Percentiles rank a stretch among this genome's conserved stretches.
These are phyloP conservation scores for Schizaphis graminum DNA, from an alignment of 2,888 invertebrate species.

Conservation along the genomic window DNA sequence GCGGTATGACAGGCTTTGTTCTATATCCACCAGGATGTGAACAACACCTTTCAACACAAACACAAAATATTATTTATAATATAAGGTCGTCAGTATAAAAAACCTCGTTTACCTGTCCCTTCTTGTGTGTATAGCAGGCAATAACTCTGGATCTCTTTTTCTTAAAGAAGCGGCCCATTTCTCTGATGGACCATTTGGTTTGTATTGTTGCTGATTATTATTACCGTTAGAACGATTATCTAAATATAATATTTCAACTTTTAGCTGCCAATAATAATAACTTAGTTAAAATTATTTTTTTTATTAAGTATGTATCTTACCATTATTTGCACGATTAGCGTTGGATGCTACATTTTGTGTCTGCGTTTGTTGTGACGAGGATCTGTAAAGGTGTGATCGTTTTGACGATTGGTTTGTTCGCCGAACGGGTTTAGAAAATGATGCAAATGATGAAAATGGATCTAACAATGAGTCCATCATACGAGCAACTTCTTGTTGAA, in stretches of 20 bases:
- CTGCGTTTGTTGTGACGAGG: slow-evolving; percentile 68
- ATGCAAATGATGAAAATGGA: slow-evolving; percentile 77
- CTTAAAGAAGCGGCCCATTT: slow-evolving; percentile 80
- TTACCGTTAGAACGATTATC: slow-evolving; percentile 34
- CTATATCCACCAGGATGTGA: slow-evolving; percentile 66
- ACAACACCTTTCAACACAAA: slow-evolving; percentile 65
- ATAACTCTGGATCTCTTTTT: slow-evolving; percentile 77
- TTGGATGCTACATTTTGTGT: slow-evolving; percentile 46
- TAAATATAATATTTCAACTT: slow-evolving; percentile 17
- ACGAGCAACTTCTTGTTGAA: slow-evolving; percentile 78
- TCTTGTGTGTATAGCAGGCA: slow-evolving; percentile 77
- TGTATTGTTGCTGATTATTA: slow-evolving; percentile 43
- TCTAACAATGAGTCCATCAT: slow-evolving; percentile 83
- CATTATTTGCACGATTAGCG: slow-evolving; percentile 41
- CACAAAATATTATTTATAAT: not conserved
- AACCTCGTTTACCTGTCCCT: slow-evolving; percentile 38
- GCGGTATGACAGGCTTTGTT: slow-evolving; percentile 60
- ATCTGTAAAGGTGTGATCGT: slow-evolving; percentile 76
- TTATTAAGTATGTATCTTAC: slow-evolving; percentile 31
- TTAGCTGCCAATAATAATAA: not conserved
- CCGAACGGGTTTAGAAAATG: slow-evolving; percentile 68
- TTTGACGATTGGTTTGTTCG: slow-evolving; percentile 71
- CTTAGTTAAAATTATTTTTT: not conserved
- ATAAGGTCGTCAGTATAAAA: not conserved
- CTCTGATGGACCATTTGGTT: slow-evolving; percentile 71